Base-by-base conservation (phyloP, 2,113 vertebrate species). In the Holacanthus passer region DNA sequence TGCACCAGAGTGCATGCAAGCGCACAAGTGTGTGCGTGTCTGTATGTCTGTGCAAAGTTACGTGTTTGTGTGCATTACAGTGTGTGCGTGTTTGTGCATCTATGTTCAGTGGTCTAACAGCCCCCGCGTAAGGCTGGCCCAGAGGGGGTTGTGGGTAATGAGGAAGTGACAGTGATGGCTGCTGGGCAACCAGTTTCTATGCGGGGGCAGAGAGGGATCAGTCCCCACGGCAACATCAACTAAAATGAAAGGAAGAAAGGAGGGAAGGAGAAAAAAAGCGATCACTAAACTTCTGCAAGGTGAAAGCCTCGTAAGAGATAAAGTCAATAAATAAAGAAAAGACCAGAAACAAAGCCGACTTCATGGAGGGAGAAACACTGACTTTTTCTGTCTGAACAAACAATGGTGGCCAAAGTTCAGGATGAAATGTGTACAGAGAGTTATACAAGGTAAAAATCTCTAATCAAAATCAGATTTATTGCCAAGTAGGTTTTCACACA, bases 161-260 rank as follows among this genome's bases (percentile, higher is more conserved):
- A 94, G 90, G 86, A 93, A 91, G 93, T 91, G 93, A 94, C 92
- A 92, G 89, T 93, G 93, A 94, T 91, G 91, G 87, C 91, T 93
- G 91, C 92, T 83, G 92, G 91, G 91, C 91, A 93, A 93, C 93
- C 85, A 86, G 92, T 93, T 92, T 90, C 91, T 92, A 92, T 81
- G 92, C 52, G 83, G 83, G 91, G 86, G 88, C 88, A 88, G 86
- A 87, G 31, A 86, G 73, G 67, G 88, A 88, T 73, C 64, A 85
- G 89, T 93, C 93, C 91, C 91, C 27, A 86, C 6, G 86, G 92
- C 85, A 93, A 93, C 88, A 91, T 92, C 84, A 90, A 88, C 73
- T 83, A 87, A 92, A 90, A 94, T 87, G 84, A 91, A 88, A 88
- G 87, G 60, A 84, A 84, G 79, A 73, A 82, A 87, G 60, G 60